A percentile compares a stretch with the other conserved stretches of the same genome.
These are phyloP conservation scores for Charina bottae DNA, from an alignment of 2,113 vertebrate genomes.

Conservation along the genomic window DNA sequence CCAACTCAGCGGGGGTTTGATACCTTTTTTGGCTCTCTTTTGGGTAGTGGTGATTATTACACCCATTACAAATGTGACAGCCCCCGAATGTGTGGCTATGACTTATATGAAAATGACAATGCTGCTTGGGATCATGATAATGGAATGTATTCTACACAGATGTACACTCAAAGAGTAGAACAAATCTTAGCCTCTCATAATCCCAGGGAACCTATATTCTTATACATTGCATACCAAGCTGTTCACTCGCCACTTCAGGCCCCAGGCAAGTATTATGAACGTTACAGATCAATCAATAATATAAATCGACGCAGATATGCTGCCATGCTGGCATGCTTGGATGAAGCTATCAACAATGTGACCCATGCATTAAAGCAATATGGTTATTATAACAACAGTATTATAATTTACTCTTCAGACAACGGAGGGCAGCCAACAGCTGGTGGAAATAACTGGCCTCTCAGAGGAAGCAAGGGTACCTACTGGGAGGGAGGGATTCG, in stretches of 20 bases:
- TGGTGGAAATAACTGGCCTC: conserved; percentile 96
- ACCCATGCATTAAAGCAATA: conserved; percentile 86
- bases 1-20: conserved; percentile 94
- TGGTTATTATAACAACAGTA: conserved; percentile 90
- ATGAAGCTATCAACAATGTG: conserved; percentile 91
- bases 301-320: conserved; percentile 89
- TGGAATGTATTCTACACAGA: conserved; percentile 91
- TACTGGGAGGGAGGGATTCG: conserved; percentile 97
- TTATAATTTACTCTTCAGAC: conserved; percentile 95
- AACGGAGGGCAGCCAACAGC: conserved; percentile 92
- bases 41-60: conserved; percentile 96
- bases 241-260: conserved; percentile 95
- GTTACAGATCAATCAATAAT: conserved; percentile 90
- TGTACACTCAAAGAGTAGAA: conserved; percentile 91
- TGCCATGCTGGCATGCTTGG: conserved; percentile 94
- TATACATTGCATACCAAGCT: conserved; percentile 94
- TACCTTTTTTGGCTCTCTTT: conserved; percentile 92
- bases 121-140: conserved; percentile 93
- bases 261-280: conserved; percentile 87
- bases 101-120: conserved; percentile 91
- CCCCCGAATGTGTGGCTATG: conserved; percentile 91
- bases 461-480: conserved; percentile 93
- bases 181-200: conserved; percentile 86
- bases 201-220: conserved; percentile 85
- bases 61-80: conserved; percentile 96